phyloP scores from a whole-genome alignment of 2,797 vertebrate species.

The Acipenser transmontanus region DNA sequence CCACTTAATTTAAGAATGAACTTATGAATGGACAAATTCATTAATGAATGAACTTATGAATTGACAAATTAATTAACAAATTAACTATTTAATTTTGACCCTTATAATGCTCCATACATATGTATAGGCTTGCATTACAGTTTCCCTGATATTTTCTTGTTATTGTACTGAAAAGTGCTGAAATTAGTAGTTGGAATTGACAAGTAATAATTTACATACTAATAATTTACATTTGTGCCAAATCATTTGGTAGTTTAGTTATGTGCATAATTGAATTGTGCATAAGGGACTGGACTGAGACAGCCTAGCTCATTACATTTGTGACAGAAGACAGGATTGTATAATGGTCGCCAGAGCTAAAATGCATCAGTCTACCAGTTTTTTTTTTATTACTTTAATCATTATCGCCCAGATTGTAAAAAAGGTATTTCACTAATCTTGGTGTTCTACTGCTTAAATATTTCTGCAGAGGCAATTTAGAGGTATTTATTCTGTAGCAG shows the following conservation, averaged over 20 bases:
- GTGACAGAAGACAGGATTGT: background rate
- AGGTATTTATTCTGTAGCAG: background rate
- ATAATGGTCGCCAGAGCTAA: background rate
- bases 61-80: too few species aligned
- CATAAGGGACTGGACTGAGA: conserved; percentile 12
- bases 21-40: too few species aligned
- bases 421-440: conserved; percentile 2
- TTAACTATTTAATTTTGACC: too few species aligned
- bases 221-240: background rate
- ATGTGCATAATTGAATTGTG: background rate
- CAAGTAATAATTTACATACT: too few species aligned
- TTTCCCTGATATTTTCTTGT: too few species aligned
- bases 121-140: too few species aligned
- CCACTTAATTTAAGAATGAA: too few species aligned
- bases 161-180: too few species aligned
- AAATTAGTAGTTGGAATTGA: too few species aligned
- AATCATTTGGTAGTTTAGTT: conserved; percentile 5
- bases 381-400: background rate
- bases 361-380: too few species aligned
- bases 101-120: too few species aligned
- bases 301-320: background rate
- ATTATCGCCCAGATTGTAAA: background rate
- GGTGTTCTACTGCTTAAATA: background rate
- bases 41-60: too few species aligned
- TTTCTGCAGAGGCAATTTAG: background rate